These are phyloP conservation scores for Drosophila mojavensis DNA, from an alignment of 1,140 invertebrate genomes.

Conservation along the genomic window DNA sequence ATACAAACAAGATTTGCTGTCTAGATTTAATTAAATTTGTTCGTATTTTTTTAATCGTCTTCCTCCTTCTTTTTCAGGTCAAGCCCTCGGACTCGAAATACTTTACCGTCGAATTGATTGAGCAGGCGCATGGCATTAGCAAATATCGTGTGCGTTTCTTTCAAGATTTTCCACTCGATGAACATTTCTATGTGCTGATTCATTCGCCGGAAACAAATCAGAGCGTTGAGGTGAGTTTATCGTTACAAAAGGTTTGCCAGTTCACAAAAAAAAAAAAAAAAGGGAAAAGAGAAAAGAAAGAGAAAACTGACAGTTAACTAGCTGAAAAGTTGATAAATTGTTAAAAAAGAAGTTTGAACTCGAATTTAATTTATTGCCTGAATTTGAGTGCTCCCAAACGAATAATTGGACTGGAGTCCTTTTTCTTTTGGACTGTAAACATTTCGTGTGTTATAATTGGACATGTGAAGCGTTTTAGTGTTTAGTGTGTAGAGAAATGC, in stretches of 20 bases:
- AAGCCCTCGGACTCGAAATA: slow-evolving; percentile 56
- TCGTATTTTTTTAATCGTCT: slow-evolving; percentile 1
- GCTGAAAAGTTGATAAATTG: background rate
- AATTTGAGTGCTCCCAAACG: background rate
- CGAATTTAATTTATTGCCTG: slow-evolving; percentile 3
- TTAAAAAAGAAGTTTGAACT: background rate
- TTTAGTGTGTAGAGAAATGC: too few relatives aligned
- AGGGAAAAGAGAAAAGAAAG: too few relatives aligned
- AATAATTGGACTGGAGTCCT: background rate
- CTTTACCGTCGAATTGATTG: slow-evolving; percentile 57
- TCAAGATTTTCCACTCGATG: slow-evolving; percentile 52
- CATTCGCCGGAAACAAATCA: slow-evolving; percentile 63
- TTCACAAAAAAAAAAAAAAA: too few relatives aligned
- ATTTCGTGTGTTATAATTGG: too few relatives aligned
- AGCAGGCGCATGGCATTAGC: slow-evolving; percentile 58
- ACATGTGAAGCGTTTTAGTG: too few relatives aligned
- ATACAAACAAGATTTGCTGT: background rate
- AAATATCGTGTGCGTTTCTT: slow-evolving; percentile 61
- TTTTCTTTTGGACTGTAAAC: too few relatives aligned
- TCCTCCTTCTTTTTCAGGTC: slow-evolving; percentile 33
- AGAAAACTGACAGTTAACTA: background rate
- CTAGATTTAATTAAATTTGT: slow-evolving; percentile 15
- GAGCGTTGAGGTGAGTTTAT: slow-evolving; percentile 52
- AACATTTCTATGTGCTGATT: slow-evolving; percentile 51
- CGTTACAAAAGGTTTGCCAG: background rate